Percentiles rank a stretch among this genome's conserved stretches.
Evolutionary conservation across 1,140 invertebrate genomes (phyloP).

Genomic region (Dinothrombium tinctorium): DNA sequence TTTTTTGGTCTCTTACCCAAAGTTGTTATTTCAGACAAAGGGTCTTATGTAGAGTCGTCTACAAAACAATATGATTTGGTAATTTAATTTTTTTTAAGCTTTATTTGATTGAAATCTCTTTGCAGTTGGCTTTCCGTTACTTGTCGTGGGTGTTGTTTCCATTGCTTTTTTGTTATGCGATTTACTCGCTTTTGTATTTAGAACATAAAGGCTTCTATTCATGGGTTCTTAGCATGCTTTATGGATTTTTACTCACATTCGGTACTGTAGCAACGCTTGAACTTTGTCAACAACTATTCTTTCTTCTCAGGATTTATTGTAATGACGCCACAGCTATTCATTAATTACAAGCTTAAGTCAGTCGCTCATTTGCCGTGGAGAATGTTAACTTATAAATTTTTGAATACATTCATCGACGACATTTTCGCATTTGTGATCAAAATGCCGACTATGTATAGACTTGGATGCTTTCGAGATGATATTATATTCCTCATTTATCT

Average conservation of each 20-base stretch:
- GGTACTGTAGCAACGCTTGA: conserved; percentile 27
- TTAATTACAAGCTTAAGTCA: conserved; percentile 97
- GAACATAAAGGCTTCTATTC: conserved; percentile 98
- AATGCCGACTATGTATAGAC: conserved; percentile 87
- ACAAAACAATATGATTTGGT: conserved; percentile 78
- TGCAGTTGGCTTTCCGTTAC: conserved; percentile 73
- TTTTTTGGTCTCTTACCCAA: conserved; percentile 53
- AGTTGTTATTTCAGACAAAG: conserved; percentile 67
- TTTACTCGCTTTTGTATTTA: conserved; percentile 87
- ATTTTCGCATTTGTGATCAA: conserved; percentile 99
- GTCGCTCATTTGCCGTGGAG: conserved; percentile 96
- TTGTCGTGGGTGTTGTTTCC: conserved; percentile 88
- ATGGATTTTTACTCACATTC: conserved; percentile 93
- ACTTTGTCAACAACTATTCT: conserved; percentile 5
- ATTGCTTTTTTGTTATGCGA: conserved; percentile 63
- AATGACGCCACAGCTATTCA: conserved; percentile 98
- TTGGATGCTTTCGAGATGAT: conserved; percentile 90
- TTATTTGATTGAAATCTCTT: conserved; percentile 8
- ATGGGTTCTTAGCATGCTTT: conserved; percentile 68
- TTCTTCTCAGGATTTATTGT: conserved; percentile 64
- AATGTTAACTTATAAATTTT: conserved; percentile 97
- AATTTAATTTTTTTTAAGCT: conserved; percentile 11
- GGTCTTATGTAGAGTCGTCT: conserved; percentile 81
- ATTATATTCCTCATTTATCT: conserved; percentile 96
- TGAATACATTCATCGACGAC: conserved; percentile 99